Evolutionary conservation across 2,113 vertebrate genomes (phyloP), one percentile per base, ranked within the genome.

Genomic region (Gadus macrocephalus): DNA sequence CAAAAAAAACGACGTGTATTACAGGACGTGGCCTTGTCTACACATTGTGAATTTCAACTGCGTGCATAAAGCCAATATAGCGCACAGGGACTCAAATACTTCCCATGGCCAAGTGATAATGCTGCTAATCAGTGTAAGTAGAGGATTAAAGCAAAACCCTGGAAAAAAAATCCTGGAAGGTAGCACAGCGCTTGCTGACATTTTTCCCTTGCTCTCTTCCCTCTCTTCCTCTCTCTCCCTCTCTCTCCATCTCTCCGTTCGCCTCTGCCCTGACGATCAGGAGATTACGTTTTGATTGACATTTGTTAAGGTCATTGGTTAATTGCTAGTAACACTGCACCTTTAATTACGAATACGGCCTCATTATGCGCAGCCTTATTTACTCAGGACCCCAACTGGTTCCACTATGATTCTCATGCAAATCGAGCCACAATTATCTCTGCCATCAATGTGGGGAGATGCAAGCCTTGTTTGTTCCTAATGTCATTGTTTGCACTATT

Each of bases 361-460:
- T 62, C 59, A 81, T 85, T 85, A 82, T 80, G 82, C 72, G 74
- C 75, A 70, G 69, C 77, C 78, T 82, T 84, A 82, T 88, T 88
- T 84, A 83, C 80, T 72, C 73, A 66, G 68, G 84, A 86, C 83
- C 82, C 67, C 81, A 73, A 77, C 78, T 76, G 73, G 70, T 83
- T 81, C 27, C 15, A 85, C 80, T 81, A 81, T 83, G 78, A 86
- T 88, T 89, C 85, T 83, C 75, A 90, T 90, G 88, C 87, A 89
- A 90, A 90, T 89, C 73, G 68, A 62, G 78, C 68, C 74, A 82
- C 79, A 85, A 84, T 90, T 89, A 90, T 89, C 88, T 88, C 58
- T 49, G 77, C 79, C 82, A 83, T 89, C 85, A 84, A 59, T 83
- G 82, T 14, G 76, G 75, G 75, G 71, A 70, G 79, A 80, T 71